A percentile compares a stretch with the other conserved stretches of the same genome.
Evolutionary conservation across 92 coral and sea anemone species (phyloP).

Genomic region (Zoanthus solanderi): DNA sequence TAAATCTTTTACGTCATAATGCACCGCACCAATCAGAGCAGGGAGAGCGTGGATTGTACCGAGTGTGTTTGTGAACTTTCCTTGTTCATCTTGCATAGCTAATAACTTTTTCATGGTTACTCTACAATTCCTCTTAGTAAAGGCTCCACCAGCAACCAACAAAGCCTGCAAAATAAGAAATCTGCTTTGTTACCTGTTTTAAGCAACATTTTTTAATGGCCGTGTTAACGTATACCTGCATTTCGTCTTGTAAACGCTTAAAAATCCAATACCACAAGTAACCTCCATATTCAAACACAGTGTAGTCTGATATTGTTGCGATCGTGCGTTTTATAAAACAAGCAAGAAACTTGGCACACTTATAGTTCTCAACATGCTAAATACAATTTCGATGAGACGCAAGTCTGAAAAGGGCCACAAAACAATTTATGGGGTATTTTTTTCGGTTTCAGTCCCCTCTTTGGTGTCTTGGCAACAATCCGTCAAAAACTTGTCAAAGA

Average conservation of each 20-base stretch:
- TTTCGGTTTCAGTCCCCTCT: neutral
- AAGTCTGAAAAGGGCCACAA: neutral
- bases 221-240: too few relatives aligned
- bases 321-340: neutral
- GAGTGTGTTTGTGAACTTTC: slow-evolving; percentile 68
- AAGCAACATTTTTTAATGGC: too few relatives aligned
- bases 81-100: slow-evolving; percentile 73
- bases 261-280: too few relatives aligned
- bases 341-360: neutral
- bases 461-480: neutral
- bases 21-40: slow-evolving; percentile 76
- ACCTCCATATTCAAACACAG: neutral
- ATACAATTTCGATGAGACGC: neutral
- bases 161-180: slow-evolving; percentile 55
- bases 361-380: neutral
- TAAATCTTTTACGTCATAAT: slow-evolving; percentile 58
- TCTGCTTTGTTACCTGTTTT: too few relatives aligned
- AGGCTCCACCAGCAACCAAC: slow-evolving; percentile 52
- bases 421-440: neutral
- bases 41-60: slow-evolving; percentile 66
- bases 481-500: neutral
- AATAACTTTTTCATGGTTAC: slow-evolving; percentile 63
- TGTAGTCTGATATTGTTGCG: neutral
- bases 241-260: too few relatives aligned
- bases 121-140: slow-evolving; percentile 55